Evolutionary conservation across 2,113 vertebrate genomes (phyloP), one percentile per base, ranked within the genome.

Genomic region (Pollachius pollachius): DNA sequence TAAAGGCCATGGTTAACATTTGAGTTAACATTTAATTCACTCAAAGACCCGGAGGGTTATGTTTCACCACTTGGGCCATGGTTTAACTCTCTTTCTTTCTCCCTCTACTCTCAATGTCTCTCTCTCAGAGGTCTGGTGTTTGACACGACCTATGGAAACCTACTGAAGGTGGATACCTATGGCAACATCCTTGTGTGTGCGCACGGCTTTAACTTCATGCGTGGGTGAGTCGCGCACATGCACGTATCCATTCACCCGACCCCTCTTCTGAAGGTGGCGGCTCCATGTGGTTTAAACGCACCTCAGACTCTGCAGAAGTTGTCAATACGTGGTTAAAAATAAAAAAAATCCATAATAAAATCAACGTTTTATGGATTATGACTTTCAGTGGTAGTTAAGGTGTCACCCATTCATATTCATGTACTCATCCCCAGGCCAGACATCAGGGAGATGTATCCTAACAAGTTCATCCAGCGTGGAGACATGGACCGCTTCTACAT

Each of bases 401-500:
- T 48, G 41, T 48, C 41, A 57, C n/a, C 54, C 54, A 57, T 57
- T 16, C 15, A 16, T 0, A 25, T 19, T 23, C 60, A 54, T 67
- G 52, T 18, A 16, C 64, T 65, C 58, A 57, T 16, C 54, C n/a
- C 54, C 54, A 99, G 97, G 84, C 95, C 96, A 80, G 96, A 99
- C 81, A 98, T 92, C 79, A 92, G 96, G 88, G 96, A 98, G 84
- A 94, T 96, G 69, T 99, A 99, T 85, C 94, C 97, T 79, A 99
- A 99, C 89, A 99, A 99, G 89, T 99, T 99, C 80, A 99, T 99
- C 75, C 97, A 99, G 78, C 94, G 97, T 71, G 97, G 97, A 88
- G 97, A 99, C 85, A 99, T 96, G 7, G 97, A 99, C 17, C 94
- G 97, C 75, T 98, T 98, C 91, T 96, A 97, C 83, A 98, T 99